Evolutionary conservation across 2,888 invertebrate species (phyloP), one percentile per base, ranked within the genome.

Genomic region (Macrostomum cliftonense): DNA sequence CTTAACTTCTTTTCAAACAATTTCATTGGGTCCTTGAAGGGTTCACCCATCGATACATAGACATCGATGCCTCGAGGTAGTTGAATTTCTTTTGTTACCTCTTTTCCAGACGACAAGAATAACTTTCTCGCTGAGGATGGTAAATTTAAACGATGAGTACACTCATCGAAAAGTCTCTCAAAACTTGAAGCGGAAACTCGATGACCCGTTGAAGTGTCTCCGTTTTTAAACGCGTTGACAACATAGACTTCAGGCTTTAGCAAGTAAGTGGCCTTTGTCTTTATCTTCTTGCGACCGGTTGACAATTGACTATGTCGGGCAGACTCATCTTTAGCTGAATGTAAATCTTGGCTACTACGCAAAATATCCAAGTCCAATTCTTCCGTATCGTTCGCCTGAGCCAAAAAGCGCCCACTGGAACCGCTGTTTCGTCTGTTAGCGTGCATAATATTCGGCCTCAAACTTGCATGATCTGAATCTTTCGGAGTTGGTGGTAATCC

Each of bases 61-160:
- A 68, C 60, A 42, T 64, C 63, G 1, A 58, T 56, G 37, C 62
- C 61, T 1, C 59, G 43, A 1, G 61, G 59, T 21, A 69, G 63
- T 39, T 67, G 62, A 17, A 55, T 47, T 4, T 59, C 59, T 28
- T 55, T 55, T 43, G 59, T 62, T 7, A 69, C 58, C 50, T 69
- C 68, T 17, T 56, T 53, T 7, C 69, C 69, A 54, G 67, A 63
- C 38, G 63, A 63, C 17, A 66, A 56, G 53, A 67, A 69, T 12
- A 67, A 54, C n/a, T 66, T 55, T 12, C 69, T 56, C 4, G 65
- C 69, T 47, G 69, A 68, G 56, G 61, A 61, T 14, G 60, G 59
- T 45, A 69, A 52, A 1, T 57, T 56, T 20, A 69, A 58, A 50
- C 62, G 64, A 11, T 63, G 64, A 45, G 69, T 69, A 50, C 63